phyloP scores from a whole-genome alignment of 2,888 invertebrate species.

The Pterostichus niger region DNA sequence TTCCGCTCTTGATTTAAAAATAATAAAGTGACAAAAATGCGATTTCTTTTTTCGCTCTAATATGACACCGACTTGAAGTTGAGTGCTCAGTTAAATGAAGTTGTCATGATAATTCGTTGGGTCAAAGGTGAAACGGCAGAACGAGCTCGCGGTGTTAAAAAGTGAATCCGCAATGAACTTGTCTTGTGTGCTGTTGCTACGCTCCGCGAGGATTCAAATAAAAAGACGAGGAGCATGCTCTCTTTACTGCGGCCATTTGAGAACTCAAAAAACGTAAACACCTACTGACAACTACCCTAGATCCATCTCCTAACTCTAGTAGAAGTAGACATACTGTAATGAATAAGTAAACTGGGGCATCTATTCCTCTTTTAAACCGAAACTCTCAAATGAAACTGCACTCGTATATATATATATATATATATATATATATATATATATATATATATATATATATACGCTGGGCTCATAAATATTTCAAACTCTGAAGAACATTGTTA shows the following conservation, averaged over 20 bases:
- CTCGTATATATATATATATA: too few relatives aligned
- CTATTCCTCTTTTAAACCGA: neutral
- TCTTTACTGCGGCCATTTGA: slow-evolving; percentile 9
- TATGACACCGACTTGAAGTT: neutral
- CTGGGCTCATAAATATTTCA: too few relatives aligned
- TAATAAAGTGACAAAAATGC: slow-evolving; percentile 18
- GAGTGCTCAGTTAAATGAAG: slow-evolving; percentile 45
- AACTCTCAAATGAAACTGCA: neutral
- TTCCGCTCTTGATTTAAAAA: neutral
- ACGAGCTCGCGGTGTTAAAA: slow-evolving; percentile 18
- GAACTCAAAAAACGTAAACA: slow-evolving; percentile 35
- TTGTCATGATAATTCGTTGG: slow-evolving; percentile 37
- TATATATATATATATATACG: too few relatives aligned
- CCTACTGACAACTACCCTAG: slow-evolving; percentile 31
- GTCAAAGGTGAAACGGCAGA: slow-evolving; percentile 3
- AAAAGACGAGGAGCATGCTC: neutral
- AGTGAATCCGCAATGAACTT: slow-evolving; percentile 38
- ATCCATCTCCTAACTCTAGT: neutral
- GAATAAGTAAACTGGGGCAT: neutral
- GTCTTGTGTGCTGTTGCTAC: slow-evolving; percentile 12
- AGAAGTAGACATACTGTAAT: neutral
- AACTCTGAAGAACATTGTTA: too few relatives aligned
- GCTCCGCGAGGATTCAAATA: slow-evolving; percentile 3
- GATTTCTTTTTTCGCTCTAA: slow-evolving; percentile 7
- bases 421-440: too few relatives aligned